Evolutionary conservation across 2,797 vertebrate genomes (phyloP), one percentile per base, ranked within the genome.

Genomic region (Oryzias sinensis): DNA sequence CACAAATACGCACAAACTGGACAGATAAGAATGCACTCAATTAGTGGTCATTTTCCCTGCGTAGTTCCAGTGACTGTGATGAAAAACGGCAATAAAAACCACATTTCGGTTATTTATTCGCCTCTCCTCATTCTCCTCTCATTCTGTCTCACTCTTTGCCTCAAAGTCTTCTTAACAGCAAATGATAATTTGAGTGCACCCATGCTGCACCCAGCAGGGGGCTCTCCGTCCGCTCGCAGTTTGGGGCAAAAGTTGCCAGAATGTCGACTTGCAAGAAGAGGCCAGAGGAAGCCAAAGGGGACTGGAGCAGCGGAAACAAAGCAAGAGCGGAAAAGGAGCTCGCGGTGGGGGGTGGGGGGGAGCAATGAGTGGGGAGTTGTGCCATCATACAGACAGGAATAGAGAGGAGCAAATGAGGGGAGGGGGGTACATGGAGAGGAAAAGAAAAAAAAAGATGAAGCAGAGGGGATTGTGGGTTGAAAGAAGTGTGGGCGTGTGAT

Each of bases 241-340:
- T 74, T 73, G 72, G 81, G 82, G 81, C 64, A 82, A 16, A 73
- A 85, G 74, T 79, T 71, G 77, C 88, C 79, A 85, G 41, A 66
- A 66, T 78, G 65, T 49, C 62, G 76, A 65, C 79, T 79, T 70
- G 75, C 80, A 77, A 75, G 67, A 82, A 59, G 53, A 46, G 55
- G 43, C 48, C n/a, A 37, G 18, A 47, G 51, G 25, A 59, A 40
- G 29, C 55, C 20, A 25, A 55, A 60, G 40, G 13, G 54, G 68
- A 44, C 40, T n/a, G 16, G 48, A 56, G 20, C 24, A 47, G 18
- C 41, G 56, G 48, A 68, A 50, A 69, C 43, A 63, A 57, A 62
- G 33, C 45, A 16, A 27, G 24, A 25, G 16, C 41, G 53, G 65
- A 68, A 51, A 69, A 58, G 65, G 55, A 72, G 52, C 8, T 11